These are phyloP conservation scores for Gephyroberyx darwinii DNA, from an alignment of 2,797 vertebrate genomes.

Conservation along the genomic window DNA sequence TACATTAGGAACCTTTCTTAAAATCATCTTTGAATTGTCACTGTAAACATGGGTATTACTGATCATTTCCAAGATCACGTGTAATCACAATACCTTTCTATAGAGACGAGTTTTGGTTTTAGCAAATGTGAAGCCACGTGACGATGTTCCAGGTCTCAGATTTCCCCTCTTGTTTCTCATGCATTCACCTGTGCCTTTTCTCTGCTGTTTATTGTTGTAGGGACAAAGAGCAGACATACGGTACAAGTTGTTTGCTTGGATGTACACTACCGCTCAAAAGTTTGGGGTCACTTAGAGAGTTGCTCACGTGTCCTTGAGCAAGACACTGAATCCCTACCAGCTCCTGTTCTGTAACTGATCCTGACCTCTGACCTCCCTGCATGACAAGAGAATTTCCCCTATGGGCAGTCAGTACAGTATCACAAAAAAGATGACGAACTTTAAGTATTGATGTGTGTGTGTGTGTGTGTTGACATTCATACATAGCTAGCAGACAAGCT, in stretches of 20 bases:
- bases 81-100: too few relatives aligned
- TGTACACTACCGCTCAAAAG: too few relatives aligned
- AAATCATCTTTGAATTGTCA: too few relatives aligned
- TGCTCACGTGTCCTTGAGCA: too few relatives aligned
- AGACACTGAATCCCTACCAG: too few relatives aligned
- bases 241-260: neutral
- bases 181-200: constrained; percentile 36
- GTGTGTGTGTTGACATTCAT: constrained; percentile 33
- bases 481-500: constrained; percentile 43
- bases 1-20: too few relatives aligned
- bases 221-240: constrained; percentile 17
- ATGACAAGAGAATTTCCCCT: neutral
- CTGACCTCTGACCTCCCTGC: neutral
- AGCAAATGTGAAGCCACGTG: neutral
- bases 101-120: neutral
- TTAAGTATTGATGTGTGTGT: constrained; percentile 18
- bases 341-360: neutral
- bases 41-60: too few relatives aligned
- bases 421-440: too few relatives aligned
- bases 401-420: too few relatives aligned
- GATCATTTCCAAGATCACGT: too few relatives aligned
- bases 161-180: constrained; percentile 27
- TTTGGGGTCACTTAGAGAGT: too few relatives aligned
- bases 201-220: constrained; percentile 4
- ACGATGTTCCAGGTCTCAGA: constrained; percentile 14